phyloP scores from a whole-genome alignment of 2,888 invertebrate species.

The Yponomeuta malinellus region DNA sequence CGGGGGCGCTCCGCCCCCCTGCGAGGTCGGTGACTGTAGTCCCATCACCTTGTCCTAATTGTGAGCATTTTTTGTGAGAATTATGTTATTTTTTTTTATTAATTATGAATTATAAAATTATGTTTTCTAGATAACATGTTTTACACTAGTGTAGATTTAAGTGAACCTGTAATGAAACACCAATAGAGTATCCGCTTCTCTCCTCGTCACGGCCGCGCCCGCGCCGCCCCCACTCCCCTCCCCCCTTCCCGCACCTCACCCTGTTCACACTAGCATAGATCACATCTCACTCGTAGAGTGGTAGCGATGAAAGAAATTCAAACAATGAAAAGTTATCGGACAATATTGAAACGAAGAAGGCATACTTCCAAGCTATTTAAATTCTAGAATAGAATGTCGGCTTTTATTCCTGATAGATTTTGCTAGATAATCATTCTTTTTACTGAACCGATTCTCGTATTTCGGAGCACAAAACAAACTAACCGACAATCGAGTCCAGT shows the following conservation, averaged over 20 bases:
- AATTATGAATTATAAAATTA: constrained; percentile 59
- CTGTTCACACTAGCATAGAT: constrained; percentile 59
- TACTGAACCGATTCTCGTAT: constrained; percentile 59
- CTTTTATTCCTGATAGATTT: constrained; percentile 75
- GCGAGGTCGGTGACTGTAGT: constrained; percentile 47
- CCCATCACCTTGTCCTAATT: constrained; percentile 64
- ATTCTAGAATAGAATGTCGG: constrained; percentile 70
- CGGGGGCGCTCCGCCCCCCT: constrained; percentile 35
- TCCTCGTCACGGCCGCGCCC: constrained; percentile 57
- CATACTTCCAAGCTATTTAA: constrained; percentile 73
- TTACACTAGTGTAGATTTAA: constrained; percentile 74
- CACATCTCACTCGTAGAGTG: constrained; percentile 70
- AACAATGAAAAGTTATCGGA: constrained; percentile 69
- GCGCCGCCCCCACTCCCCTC: constrained; percentile 27
- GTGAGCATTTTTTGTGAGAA: constrained; percentile 73
- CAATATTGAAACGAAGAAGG: constrained; percentile 70
- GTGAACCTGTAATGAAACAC: constrained; percentile 74
- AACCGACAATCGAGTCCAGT: constrained; percentile 64
- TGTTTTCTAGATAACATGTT: constrained; percentile 71
- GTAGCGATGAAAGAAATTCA: constrained; percentile 55
- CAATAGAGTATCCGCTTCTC: constrained; percentile 76
- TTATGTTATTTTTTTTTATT: constrained; percentile 62
- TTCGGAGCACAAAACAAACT: constrained; percentile 66
- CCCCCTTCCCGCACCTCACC: constrained; percentile 29
- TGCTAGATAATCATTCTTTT: constrained; percentile 69